These are phyloP conservation scores for Tetragnatha montana DNA, from an alignment of 2,888 invertebrate species.

Conservation along the genomic window DNA sequence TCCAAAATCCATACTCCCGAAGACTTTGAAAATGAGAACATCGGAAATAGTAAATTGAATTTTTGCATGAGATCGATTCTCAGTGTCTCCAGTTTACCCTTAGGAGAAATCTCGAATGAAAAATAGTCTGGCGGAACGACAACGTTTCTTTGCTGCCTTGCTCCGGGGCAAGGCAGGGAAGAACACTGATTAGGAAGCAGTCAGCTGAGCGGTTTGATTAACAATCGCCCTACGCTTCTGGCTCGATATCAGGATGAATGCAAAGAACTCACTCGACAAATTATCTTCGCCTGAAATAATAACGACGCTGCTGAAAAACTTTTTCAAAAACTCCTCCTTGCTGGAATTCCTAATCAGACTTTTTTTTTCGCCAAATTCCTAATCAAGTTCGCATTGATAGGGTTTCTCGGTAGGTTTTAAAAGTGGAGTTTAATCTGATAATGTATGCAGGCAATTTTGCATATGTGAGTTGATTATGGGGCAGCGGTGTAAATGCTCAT, in stretches of 20 bases:
- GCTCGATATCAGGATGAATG: background rate
- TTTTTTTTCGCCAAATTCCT: background rate
- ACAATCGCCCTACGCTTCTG: conserved; percentile 10
- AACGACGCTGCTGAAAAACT: background rate
- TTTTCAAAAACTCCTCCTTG: background rate
- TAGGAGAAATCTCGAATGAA: conserved; percentile 55
- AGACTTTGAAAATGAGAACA: conserved; percentile 19
- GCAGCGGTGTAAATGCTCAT: background rate
- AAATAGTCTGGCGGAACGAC: conserved; percentile 40
- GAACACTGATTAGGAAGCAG: conserved; percentile 54
- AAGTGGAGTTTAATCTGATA: background rate
- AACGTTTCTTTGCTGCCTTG: conserved; percentile 40
- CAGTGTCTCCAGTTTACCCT: conserved; percentile 42
- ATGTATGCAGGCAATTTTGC: background rate
- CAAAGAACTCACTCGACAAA: conserved; percentile 29
- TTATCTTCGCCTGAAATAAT: conserved; percentile 29
- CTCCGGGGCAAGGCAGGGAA: conserved; percentile 39
- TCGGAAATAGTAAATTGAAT: conserved; percentile 47
- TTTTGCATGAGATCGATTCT: conserved; percentile 56
- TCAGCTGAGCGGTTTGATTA: conserved; percentile 40
- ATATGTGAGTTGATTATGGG: background rate
- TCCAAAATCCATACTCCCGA: conserved; percentile 21
- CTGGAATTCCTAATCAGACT: background rate
- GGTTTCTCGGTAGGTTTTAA: background rate
- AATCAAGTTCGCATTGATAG: background rate